Base-by-base conservation (phyloP, 2,888 invertebrate genomes). In the Diploptera punctata region DNA sequence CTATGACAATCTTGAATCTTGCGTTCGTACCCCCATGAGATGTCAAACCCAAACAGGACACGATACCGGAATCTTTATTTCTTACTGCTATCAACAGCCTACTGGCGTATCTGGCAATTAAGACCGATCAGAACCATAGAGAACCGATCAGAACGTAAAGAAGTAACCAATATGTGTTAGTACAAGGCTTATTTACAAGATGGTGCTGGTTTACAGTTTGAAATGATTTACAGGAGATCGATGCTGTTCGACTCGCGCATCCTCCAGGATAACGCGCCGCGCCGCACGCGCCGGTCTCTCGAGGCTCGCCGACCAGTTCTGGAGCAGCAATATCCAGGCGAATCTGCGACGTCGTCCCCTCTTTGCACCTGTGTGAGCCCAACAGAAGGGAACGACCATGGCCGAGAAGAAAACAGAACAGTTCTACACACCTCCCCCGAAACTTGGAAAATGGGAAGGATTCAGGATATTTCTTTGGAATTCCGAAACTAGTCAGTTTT, bases 401-500 rank as follows among this genome's bases (percentile, higher is more conserved):
- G 92, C 92, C 84, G 93, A 91, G 87, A 93, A 93, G 86, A 91
- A 90, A 83, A 81, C 80, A 73, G 91, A 92, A 85, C 93, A 90
- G 84, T 94, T 93, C 84, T 83, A 91, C 80, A 80, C 81, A 31
- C 90, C 92, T 78, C 94, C 93, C 79, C 92, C 92, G 75, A 91
- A 91, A 82, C 88, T 94, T 79, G 92, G 93, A 78, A 90, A 89
- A 88, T 94, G 94, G 94, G 93, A 94, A 85, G 88, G 91, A 80
- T 91, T 95, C 86, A 89, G 88, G 84, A 86, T 88, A 81, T 97
- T 97, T 87, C 83, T 97, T 78, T 97, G 93, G 92, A 95, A 98
- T 87, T 90, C 93, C 79, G 95, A 97, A 85, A 96, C 95, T 75
- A 91, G 91, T 81, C 94, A 95, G 86, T 91, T 97, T 83, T 87